Conservation (phyloP, 2,888 invertebrate species). For the Lissonota sp. region DNA sequence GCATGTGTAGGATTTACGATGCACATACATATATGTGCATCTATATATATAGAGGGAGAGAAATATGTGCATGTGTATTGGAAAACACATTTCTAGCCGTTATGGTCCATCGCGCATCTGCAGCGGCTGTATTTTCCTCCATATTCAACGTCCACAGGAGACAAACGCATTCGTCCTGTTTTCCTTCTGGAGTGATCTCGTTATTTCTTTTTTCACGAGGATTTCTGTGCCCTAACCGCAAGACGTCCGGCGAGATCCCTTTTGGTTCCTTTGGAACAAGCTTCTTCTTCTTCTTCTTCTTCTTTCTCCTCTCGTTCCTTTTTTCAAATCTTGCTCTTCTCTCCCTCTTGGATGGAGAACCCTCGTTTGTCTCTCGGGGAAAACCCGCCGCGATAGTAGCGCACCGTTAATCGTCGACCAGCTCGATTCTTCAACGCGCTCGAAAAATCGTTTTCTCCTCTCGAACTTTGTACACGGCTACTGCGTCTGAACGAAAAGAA, state of each 20-base stretch:
- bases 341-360: conserved; percentile 6
- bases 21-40: background rate
- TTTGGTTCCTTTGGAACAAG: conserved; percentile 1
- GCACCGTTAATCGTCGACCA: conserved; percentile 56
- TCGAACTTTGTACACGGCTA: conserved; percentile 7
- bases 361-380: conserved; percentile 10
- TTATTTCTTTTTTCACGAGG: conserved; percentile 10
- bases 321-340: background rate
- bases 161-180: conserved; percentile 5
- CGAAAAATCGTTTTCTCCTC: conserved; percentile 42
- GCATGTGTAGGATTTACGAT: background rate
- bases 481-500: background rate
- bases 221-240: conserved; percentile 25
- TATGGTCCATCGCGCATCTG: conserved; percentile 32
- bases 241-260: conserved; percentile 28
- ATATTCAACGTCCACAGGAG: background rate
- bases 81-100: conserved; percentile 2
- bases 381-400: conserved; percentile 21
- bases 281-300: conserved; percentile 14
- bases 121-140: background rate
- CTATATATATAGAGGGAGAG: background rate
- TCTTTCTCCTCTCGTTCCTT: conserved; percentile 12
- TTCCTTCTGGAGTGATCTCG: background rate
- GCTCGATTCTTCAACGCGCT: conserved; percentile 34
- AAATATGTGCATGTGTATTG: background rate